Evolutionary conservation across 2,797 vertebrate species (phyloP), one percentile per base, ranked within the genome.

Genomic region (Mionectes olivaceus): DNA sequence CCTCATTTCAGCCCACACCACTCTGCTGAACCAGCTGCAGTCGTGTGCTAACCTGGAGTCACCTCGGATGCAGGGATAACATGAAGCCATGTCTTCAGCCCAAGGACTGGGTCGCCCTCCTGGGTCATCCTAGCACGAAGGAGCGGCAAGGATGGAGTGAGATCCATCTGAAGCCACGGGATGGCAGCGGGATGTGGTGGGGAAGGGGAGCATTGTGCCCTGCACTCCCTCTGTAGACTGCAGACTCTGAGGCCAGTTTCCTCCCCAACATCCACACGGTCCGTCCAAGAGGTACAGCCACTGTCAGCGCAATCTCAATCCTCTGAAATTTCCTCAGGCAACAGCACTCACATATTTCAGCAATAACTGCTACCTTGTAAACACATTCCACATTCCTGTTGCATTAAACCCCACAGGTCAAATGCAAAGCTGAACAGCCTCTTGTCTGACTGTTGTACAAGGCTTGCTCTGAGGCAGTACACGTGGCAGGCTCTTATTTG

Each of bases 381-480:
- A 96, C 90, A 92, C 90, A 95, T 97, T 96, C 96, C 28, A 70
- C 74, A 96, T 96, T 96, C 97, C 94, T 81, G 86, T 94, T 90
- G 60, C 47, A 11, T 71, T 79, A 76, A 85, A 78, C 76, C 92
- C 87, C 64, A 60, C 74, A 83, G 94, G 96, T 81, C 76, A 89
- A 90, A 92, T 19, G 86, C 86, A 94, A 95, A 96, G 81, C 89
- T 65, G 70, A 84, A 85, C 8, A 10, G 87, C 68, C 53, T 89
- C 92, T 83, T 87, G 87, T 85, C 83, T 86, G 41, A 57, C 73
- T 82, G 78, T 19, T 55, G 90, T 73, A 75, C 4, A 5, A 84
- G 46, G 43, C 60, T 90, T 37, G 7, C 55, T 79, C 71, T 55
- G 90, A 83, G 94, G 56, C 7, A 10, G 52, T 68, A 46, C 15